These are phyloP conservation scores for Drosophila pandora DNA, from an alignment of 1,140 invertebrate species.

Conservation along the genomic window DNA sequence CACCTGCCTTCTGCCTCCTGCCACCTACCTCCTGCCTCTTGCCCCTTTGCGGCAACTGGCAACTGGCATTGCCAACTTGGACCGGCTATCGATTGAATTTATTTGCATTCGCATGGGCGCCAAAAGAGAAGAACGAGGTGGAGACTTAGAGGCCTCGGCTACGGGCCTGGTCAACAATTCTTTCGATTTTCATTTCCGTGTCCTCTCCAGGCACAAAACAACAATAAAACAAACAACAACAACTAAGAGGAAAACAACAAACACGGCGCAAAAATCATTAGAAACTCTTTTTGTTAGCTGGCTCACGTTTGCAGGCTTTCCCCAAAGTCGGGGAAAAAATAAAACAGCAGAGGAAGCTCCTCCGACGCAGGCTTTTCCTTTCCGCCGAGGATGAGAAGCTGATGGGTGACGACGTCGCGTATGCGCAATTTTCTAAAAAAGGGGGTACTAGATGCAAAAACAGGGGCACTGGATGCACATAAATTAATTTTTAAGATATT, in stretches of 20 bases:
- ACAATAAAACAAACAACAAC: not conserved
- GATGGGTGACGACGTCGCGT: constrained; percentile 59
- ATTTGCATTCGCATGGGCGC: constrained; percentile 64
- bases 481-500: not conserved
- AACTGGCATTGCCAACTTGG: constrained; percentile 34
- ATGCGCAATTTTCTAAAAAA: constrained; percentile 71
- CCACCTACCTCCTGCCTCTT: not conserved
- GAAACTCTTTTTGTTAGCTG: constrained; percentile 77
- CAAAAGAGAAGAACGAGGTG: constrained; percentile 25
- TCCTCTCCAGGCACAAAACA: constrained; percentile 54
- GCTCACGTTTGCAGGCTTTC: constrained; percentile 58
- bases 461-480: not conserved
- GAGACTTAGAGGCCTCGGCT: constrained; percentile 27
- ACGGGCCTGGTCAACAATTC: constrained; percentile 67
- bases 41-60: constrained; percentile 8
- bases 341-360: constrained; percentile 64
- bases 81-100: constrained; percentile 82
- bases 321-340: constrained; percentile 55
- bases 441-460: too few species aligned
- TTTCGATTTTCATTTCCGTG: constrained; percentile 82
- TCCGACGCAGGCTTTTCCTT: constrained; percentile 45
- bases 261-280: constrained; percentile 81
- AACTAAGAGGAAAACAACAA: constrained; percentile 45
- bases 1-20: too few species aligned
- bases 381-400: constrained; percentile 20